Evolutionary conservation across 2,888 invertebrate genomes (phyloP), one percentile per base, ranked within the genome.

Genomic region (Rhorus exstirpatorius): DNA sequence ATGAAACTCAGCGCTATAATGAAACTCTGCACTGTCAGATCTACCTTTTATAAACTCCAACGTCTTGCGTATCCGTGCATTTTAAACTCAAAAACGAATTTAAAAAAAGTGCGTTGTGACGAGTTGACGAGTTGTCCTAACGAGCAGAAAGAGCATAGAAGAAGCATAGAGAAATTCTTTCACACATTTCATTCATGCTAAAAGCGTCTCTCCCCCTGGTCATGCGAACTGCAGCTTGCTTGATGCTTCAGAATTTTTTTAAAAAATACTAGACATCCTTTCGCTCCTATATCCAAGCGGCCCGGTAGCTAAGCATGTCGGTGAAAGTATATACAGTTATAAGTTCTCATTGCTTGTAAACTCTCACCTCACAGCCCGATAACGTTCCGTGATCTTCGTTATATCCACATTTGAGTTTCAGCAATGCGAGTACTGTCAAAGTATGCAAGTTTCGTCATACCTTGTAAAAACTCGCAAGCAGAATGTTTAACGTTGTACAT

Each of bases 81-180:
- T 21, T 12, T 60, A 38, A 71, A 41, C 65, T 26, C 14, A 31
- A 71, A 58, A 51, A 72, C 49, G 53, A 41, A 65, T n/a, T n/a
- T n/a, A 61, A 53, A 68, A 78, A 46, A 58, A 68, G 24, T 12
- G 67, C 12, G 38, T 51, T 53, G 77, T 44, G 60, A 72, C 17
- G 68, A 68, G 71, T n/a, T n/a, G n/a, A n/a, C n/a, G 49, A 61
- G 31, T 49, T 38, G 21, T 26, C 51, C 61, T 81, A 81, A 78
- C 61, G 78, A 78, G 81, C 35, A 38, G 55, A 38, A 55, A 19
- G 63, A 63, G 61, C 24, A 61, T n/a, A 17, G 21, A 51, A 49
- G 12, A 26, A 70, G 51, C 24, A 24, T 46, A 55, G 68, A 53
- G 65, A 71, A 19, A 38, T 51, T 60, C 46, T 60, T 65, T 68